Base-by-base conservation (phyloP, 2,888 invertebrate species). In the Oegoconia quadripuncta region DNA sequence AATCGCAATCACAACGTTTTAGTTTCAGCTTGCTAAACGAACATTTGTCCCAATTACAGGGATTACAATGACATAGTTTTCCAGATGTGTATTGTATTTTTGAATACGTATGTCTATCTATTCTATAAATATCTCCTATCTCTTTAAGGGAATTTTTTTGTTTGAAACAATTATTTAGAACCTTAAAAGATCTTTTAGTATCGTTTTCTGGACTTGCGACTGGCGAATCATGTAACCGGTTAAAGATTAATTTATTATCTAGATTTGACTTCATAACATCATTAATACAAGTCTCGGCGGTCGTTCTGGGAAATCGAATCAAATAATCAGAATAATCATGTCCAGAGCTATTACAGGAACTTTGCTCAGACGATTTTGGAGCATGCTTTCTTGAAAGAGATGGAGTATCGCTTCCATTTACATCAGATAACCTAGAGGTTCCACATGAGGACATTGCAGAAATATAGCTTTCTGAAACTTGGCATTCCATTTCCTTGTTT, bases 301-400 rank as follows among this genome's bases (percentile, higher is more conserved):
- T 38, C 30, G 37, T 35, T 47, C 50, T 52, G 29, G 50, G 49
- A 23, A 50, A 49, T 9, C 37, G 31, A 31, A 47, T 43, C 6
- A 50, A 37, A 44, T 54, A 50, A 33, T 46, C 46, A n/a, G 50
- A 37, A 37, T 44, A 25, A 17, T 52, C 49, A 28, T 51, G 35
- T 6, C 44, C 39, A 9, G 50, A 55, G 13, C 48, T 53, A 25
- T 56, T 44, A 37, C 44, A 50, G 13, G 47, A 59, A 27, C 27
- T 27, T 25, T 25, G 25, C 25, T 5, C 1, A 1, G n/a, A 25
- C 12, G 27, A 13, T 27, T 8, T 13, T 3, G 37, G 39, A 31
- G 36, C 40, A n/a, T 25, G 27, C 12, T 23, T 33, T 17, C 2
- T 34, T 3, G 27, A 27, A 13, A 25, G 4, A 9, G 27, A n/a